Base-by-base conservation (phyloP, 2,888 invertebrate genomes). In the Pandemis cinnamomeana region DNA sequence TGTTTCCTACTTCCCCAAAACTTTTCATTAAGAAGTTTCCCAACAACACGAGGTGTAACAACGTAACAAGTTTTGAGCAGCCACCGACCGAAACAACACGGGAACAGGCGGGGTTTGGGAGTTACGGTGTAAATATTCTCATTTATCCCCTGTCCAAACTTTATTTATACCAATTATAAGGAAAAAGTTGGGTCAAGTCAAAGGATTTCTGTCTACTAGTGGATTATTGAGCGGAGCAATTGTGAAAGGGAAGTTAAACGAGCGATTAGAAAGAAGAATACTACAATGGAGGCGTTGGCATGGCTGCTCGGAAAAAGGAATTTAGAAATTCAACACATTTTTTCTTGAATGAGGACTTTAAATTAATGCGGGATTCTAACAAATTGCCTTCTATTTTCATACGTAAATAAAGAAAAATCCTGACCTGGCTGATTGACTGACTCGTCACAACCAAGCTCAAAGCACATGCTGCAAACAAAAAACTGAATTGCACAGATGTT, bases 1-100 rank as follows among this genome's bases (percentile, higher is more conserved):
- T 74, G 70, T 74, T 70, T 67, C 64, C 53, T 58, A 53, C 27
- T 64, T 58, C 58, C 64, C 69, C 20, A 74, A 74, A 74, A 74
- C 61, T 74, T 74, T 71, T 74, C 74, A 74, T 74, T 74, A 73
- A 62, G 71, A 74, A 74, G 74, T 74, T 74, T 70, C 69, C 72
- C 63, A 71, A 62, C 63, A 72, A 72, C 74, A 71, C 67, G 71
- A 74, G 74, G 74, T 71, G 74, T 74, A 67, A 71, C 74, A 71
- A 70, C 63, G 68, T 58, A 69, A 73, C 44, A 55, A 74, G 74
- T 74, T 74, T 74, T 71, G 67, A 74, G 67, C 64, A 73, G 61
- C 71, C 61, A 66, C 69, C 72, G 36, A 74, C 70, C 55, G 53
- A 71, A 74, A 74, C 74, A 71, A 66, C 53, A n/a, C 13, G 53